Conservation (phyloP, 2,113 vertebrate species). For the Thunnus thynnus region DNA sequence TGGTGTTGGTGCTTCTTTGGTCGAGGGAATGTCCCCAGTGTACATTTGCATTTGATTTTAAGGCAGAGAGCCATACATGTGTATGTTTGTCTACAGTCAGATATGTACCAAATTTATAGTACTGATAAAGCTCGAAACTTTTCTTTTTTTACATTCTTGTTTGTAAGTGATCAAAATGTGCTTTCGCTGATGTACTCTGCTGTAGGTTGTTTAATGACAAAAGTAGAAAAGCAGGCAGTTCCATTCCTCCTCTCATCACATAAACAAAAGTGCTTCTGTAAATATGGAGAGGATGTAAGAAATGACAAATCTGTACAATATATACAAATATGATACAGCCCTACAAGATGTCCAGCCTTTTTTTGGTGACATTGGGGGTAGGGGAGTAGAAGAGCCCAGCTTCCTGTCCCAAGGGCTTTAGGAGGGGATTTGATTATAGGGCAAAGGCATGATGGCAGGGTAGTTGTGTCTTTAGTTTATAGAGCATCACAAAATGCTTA, state of each 20-base stretch:
- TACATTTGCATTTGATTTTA: constrained; percentile 75
- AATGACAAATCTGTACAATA: constrained; percentile 82
- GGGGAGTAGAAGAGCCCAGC: constrained; percentile 53
- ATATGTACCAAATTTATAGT: constrained; percentile 72
- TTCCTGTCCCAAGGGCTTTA: constrained; percentile 51
- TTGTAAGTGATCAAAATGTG: constrained; percentile 64
- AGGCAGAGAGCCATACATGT: constrained; percentile 74
- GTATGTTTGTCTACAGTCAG: constrained; percentile 68
- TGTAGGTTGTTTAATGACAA: constrained; percentile 52
- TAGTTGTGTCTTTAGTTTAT: constrained; percentile 38
- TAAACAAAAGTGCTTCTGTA: constrained; percentile 84
- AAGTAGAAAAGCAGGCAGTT: constrained; percentile 70
- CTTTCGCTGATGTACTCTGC: constrained; percentile 53
- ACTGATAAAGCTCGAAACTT: constrained; percentile 60
- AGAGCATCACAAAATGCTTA: neutral
- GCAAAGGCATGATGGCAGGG: constrained; percentile 73
- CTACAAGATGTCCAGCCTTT: constrained; percentile 68
- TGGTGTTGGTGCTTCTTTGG: constrained; percentile 83
- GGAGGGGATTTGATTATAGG: constrained; percentile 49
- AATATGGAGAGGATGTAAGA: constrained; percentile 77
- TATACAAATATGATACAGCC: constrained; percentile 83
- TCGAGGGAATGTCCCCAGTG: constrained; percentile 78
- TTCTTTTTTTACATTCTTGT: constrained; percentile 66
- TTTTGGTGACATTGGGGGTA: constrained; percentile 39
- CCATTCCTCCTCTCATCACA: constrained; percentile 80